A percentile compares a stretch with the other conserved stretches of the same genome.
Conservation (phyloP, 2,797 vertebrate species). For the Sibirionetta formosa region DNA sequence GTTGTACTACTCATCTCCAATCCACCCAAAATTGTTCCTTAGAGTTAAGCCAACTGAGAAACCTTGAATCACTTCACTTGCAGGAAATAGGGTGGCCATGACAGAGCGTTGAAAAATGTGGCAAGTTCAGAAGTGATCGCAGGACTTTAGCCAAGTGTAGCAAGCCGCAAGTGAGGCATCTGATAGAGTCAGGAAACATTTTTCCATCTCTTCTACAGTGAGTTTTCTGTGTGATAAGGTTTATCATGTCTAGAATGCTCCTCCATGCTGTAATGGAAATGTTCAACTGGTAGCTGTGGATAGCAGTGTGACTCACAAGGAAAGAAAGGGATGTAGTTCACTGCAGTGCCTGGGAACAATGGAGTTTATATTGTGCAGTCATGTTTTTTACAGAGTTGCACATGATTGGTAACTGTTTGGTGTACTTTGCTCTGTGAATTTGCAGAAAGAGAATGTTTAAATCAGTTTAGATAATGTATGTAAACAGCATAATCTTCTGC, state of each 20-base stretch:
- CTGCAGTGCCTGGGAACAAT: background rate
- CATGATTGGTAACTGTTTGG: background rate
- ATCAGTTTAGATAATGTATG: conserved; percentile 66
- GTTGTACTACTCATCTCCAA: background rate
- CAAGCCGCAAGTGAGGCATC: background rate
- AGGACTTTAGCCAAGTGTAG: background rate
- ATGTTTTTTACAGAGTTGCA: background rate
- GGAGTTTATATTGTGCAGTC: background rate
- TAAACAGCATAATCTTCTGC: conserved; percentile 68
- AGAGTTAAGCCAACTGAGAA: background rate
- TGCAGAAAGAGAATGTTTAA: conserved; percentile 58
- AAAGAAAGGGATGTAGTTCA: conserved; percentile 5
- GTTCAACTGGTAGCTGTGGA: background rate
- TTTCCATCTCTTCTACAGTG: background rate
- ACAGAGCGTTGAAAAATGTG: background rate
- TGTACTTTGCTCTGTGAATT: conserved; percentile 50
- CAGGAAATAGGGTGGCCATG: background rate
- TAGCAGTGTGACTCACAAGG: background rate
- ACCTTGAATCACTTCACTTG: background rate
- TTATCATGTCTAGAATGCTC: background rate
- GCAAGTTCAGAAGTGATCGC: conserved; percentile 9
- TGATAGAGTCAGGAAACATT: background rate
- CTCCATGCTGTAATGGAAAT: background rate
- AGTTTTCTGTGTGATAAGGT: background rate
- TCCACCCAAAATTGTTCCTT: background rate